Base-by-base conservation (phyloP, 2,888 invertebrate genomes). In the Ctenicera cuprea region DNA sequence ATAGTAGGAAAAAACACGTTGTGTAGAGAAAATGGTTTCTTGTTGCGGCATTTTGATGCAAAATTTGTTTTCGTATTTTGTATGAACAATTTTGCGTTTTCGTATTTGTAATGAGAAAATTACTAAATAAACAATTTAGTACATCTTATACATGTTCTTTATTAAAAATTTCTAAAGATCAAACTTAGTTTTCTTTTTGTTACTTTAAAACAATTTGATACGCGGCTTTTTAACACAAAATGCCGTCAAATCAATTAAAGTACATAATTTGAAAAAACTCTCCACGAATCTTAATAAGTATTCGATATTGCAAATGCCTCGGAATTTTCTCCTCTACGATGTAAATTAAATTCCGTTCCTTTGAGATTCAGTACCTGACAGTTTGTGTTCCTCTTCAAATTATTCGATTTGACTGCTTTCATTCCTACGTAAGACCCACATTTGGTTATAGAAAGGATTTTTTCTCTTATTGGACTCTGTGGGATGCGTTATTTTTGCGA, bases 361-460 rank as follows among this genome's bases (percentile, higher is more conserved):
- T 50, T 50, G 50, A 50, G 22, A 20, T 11, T 50, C 50, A 50
- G 22, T 20, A 50, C 22, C 50, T 50, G 50, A 22, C 50, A 50
- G 50, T 50, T 22, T 11, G 48, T 22, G 12, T 22, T 50, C 48
- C 48, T 48, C 12, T 22, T 20, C 12, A 50, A 50, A 50, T 50
- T 22, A 50, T 50, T 22, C 22, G 22, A 50, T 22, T 22, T 11
- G 50, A 50, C 22, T 20, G 22, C 18, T 5, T 45, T 45, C 16
- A 45, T 18, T 45, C 16, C 45, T 2, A 1, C n/a, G n/a, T 43
- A 43, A 43, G 7, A 1, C 7, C 16, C 16, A n/a, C 14, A 16
- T 16, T 45, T 16, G 45, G 8, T 45, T 45, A 45, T 45, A 16
- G 16, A 45, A 16, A 16, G 14, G 18, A 16, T 5, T 18, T 8